Evolutionary conservation across 2,797 vertebrate species (phyloP).

Genomic region (Labeo calbasu): DNA sequence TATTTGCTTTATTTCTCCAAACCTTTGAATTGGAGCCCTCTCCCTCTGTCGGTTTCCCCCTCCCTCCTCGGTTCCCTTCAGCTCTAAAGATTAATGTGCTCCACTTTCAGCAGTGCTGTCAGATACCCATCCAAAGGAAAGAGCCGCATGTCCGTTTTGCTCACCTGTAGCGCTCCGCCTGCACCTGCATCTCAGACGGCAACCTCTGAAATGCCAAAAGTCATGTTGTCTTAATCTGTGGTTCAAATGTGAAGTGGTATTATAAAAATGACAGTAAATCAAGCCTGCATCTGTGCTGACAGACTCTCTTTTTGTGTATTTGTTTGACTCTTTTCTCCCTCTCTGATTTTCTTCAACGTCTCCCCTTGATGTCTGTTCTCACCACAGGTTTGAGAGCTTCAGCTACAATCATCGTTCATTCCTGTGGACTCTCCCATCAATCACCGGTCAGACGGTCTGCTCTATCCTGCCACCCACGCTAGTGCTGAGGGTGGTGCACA

Average conservation of each 20-base stretch:
- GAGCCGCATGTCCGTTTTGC: conserved; percentile 44
- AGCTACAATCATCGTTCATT: conserved; percentile 36
- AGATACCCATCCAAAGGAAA: conserved; percentile 44
- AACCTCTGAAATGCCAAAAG: conserved; percentile 53
- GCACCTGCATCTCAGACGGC: conserved; percentile 23
- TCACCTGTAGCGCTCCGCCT: conserved; percentile 34
- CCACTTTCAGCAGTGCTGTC: conserved; percentile 43
- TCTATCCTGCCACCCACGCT: background rate
- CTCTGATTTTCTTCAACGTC: conserved; percentile 32
- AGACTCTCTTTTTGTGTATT: conserved; percentile 31
- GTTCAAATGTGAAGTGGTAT: conserved; percentile 29
- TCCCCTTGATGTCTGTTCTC: conserved; percentile 36
- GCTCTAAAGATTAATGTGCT: conserved; percentile 36
- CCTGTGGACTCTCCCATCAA: conserved; percentile 43
- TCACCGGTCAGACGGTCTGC: conserved; percentile 34
- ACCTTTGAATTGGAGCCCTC: conserved; percentile 47
- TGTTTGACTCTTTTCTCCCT: conserved; percentile 3
- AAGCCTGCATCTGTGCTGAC: conserved; percentile 22
- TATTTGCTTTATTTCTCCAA: conserved; percentile 52
- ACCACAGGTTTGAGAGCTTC: conserved; percentile 47
- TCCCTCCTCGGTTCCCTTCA: conserved; percentile 17
- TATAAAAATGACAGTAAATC: conserved; percentile 15
- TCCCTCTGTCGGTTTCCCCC: conserved; percentile 12
- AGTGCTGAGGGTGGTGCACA: conserved; percentile 15
- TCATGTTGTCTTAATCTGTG: conserved; percentile 37